Evolutionary conservation across 2,888 invertebrate species (phyloP), one percentile per base, ranked within the genome.

Genomic region (Seira musarum): DNA sequence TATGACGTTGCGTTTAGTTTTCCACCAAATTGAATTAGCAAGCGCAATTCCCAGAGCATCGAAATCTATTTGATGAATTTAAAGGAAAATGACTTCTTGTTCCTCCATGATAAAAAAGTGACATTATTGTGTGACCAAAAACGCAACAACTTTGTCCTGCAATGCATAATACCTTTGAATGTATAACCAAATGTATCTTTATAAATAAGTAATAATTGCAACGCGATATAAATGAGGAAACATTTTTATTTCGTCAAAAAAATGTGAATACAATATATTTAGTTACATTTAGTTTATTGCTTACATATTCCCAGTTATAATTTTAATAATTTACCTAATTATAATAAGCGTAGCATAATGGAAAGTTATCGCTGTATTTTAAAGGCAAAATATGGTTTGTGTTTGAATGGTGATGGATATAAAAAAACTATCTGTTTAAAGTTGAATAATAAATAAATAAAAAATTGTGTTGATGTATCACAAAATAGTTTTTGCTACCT

Each of bases 371-470:
- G 57, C 57, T 57, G 57, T 35, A 66, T 63, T 22, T 40, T 15
- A 17, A 64, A 77, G 53, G 49, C 64, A 65, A 70, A 75, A 40
- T 57, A 19, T 53, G 57, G 77, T 77, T 64, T 77, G 77, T 79
- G 78, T 82, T 67, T 70, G 79, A 82, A 67, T 82, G 82, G 82
- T 82, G 82, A 82, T 76, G 82, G 82, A 79, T n/a, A n/a, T n/a
- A n/a, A n/a, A 79, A 78, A 40, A 40, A 15, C 17, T 66, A 73
- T 74, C 70, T 72, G 82, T 80, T 82, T 80, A 82, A 79, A 82
- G 76, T 80, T 82, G 82, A 82, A 66, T 61, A 82, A 78, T 79
- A 57, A n/a, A 57, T 57, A 79, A 82, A 82, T 25, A 57, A 70
- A 74, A 53, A n/a, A n/a, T n/a, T n/a, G n/a, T n/a, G 70, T 68